These are phyloP conservation scores for Caenorhabditis imperialis DNA, from an alignment of 2,888 invertebrate species.

Conservation along the genomic window DNA sequence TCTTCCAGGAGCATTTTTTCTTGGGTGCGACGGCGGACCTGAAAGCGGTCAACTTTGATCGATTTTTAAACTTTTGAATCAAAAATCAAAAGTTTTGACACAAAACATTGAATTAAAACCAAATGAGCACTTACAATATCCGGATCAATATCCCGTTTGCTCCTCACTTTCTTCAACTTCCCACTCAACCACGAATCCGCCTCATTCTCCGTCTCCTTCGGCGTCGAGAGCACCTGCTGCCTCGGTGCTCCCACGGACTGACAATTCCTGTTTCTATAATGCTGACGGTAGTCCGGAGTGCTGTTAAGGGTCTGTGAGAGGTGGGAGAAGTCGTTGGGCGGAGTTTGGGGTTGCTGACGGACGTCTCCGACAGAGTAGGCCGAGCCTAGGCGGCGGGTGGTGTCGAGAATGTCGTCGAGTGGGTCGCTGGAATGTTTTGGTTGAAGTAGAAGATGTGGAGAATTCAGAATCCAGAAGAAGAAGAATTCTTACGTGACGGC, in stretches of 20 bases:
- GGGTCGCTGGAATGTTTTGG: slow-evolving; percentile 68
- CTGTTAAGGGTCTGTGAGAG: slow-evolving; percentile 5
- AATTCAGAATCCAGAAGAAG: too few species aligned
- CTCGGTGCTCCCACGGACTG: slow-evolving; percentile 54
- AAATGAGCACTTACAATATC: slow-evolving; percentile 59
- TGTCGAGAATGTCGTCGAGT: slow-evolving; percentile 69
- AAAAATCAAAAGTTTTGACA: too few species aligned
- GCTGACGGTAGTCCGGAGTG: slow-evolving; percentile 32
- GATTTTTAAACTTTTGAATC: too few species aligned
- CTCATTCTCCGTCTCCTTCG: slow-evolving; percentile 7
- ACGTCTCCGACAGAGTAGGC: slow-evolving; percentile 58
- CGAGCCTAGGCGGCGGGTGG: slow-evolving; percentile 40
- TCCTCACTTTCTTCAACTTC: slow-evolving; percentile 70
- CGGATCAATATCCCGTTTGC: slow-evolving; percentile 70
- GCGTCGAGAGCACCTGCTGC: slow-evolving; percentile 3
- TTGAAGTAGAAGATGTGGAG: too few species aligned
- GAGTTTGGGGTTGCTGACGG: background rate
- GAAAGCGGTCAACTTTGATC: too few species aligned
- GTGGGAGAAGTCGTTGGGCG: slow-evolving; percentile 9
- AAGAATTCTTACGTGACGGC: slow-evolving; percentile 46
- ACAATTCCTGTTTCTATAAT: slow-evolving; percentile 61
- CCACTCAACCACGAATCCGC: slow-evolving; percentile 76
- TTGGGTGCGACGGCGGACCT: slow-evolving; percentile 75
- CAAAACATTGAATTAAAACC: too few species aligned
- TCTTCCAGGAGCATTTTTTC: slow-evolving; percentile 79